Percentiles rank a stretch among this genome's conserved stretches.
Conservation (phyloP, 2,888 invertebrate genomes). For the Chouioia cunea region DNA sequence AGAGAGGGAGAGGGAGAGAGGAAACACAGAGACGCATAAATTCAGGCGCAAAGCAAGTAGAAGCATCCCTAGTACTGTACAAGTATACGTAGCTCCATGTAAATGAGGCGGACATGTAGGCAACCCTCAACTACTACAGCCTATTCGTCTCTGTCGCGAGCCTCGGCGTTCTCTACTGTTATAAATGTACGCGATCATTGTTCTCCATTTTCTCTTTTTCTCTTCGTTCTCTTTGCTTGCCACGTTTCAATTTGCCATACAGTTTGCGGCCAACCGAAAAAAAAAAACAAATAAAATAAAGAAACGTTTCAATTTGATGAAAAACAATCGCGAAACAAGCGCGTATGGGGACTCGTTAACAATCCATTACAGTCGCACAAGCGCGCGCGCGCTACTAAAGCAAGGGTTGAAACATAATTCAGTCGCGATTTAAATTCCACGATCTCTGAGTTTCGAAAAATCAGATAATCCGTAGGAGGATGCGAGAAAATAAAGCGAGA, state of each 20-base stretch:
- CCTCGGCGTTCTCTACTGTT: conserved; percentile 21
- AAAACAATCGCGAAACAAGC: conserved; percentile 16
- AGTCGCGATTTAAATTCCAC: conserved; percentile 37
- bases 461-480: conserved; percentile 34
- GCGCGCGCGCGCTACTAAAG: not conserved
- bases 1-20: not conserved
- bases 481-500: too few species aligned
- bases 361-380: conserved; percentile 57
- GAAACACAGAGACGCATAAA: conserved; percentile 1
- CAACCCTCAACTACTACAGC: not conserved
- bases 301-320: conserved; percentile 37
- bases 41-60: not conserved
- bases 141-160: not conserved
- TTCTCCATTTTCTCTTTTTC: conserved; percentile 18
- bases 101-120: not conserved
- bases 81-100: conserved; percentile 1
- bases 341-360: conserved; percentile 56
- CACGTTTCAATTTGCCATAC: not conserved
- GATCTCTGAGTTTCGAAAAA: conserved; percentile 30
- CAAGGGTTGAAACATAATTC: conserved; percentile 40
- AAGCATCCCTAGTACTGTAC: not conserved
- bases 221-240: conserved; percentile 20
- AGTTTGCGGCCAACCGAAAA: too few species aligned
- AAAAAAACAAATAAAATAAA: too few species aligned
- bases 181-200: conserved; percentile 16